Conservation (phyloP, 2,113 vertebrate species). For the Cebus imitator region DNA sequence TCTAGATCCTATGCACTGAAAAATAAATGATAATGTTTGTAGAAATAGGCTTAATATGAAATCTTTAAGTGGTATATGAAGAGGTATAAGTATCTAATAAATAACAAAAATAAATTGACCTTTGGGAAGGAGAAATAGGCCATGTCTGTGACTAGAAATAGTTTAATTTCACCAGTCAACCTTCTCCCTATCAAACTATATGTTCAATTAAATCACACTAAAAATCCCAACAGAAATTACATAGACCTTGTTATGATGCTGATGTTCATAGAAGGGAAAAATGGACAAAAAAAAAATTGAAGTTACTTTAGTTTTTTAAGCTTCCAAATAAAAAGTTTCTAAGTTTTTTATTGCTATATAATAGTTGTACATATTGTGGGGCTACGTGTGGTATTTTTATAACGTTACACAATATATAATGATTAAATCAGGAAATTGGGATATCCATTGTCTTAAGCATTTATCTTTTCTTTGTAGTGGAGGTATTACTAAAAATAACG, state of each 20-base stretch:
- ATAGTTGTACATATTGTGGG: neutral
- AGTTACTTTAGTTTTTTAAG: neutral
- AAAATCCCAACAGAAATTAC: neutral
- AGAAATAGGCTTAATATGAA: neutral
- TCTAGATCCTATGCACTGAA: no score
- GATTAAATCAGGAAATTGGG: neutral
- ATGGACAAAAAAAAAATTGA: neutral
- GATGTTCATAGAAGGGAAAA: neutral
- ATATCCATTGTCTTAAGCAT: neutral
- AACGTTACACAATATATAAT: neutral
- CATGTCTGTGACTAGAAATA: neutral
- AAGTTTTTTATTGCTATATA: neutral
- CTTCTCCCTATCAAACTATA: neutral
- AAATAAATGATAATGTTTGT: neutral
- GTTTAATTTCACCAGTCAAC: neutral
- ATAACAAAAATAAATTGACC: neutral
- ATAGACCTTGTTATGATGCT: neutral
- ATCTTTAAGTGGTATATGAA: neutral
- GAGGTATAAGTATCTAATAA: neutral
- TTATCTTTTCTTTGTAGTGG: neutral
- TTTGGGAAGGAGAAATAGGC: neutral
- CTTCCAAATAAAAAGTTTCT: neutral
- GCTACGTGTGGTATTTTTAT: neutral
- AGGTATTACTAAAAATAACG: neutral
- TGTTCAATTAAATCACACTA: neutral